Evolutionary conservation across 2,888 invertebrate genomes (phyloP), one percentile per base, ranked within the genome.

Genomic region (Drosophila lutescens): DNA sequence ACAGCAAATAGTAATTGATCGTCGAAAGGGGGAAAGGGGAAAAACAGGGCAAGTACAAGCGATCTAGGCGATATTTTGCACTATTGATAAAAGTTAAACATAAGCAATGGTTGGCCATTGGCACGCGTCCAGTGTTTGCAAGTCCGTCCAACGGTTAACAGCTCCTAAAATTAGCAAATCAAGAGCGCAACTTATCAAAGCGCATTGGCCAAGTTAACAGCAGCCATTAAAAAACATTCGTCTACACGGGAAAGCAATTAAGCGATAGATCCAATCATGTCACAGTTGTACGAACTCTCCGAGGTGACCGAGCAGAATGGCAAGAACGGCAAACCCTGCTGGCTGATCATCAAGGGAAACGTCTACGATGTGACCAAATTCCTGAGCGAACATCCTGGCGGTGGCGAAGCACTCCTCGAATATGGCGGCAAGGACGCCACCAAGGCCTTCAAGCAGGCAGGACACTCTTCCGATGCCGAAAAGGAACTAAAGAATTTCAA

Each of bases 331-430:
- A 85, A 92, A 0, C 93, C 93, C 0, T 89, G 93, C 0, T 96
- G 96, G 96, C 90, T 96, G 49, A 93, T 96, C 30, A 92, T 95
- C 78, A 94, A 94, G 81, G 94, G 95, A 84, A 88, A 83, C 26
- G 94, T 96, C 4, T 96, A 96, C 86, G 95, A 96, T 91, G 93
- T 95, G 75, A 95, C 95, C 2, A 92, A 93, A 9, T 96, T 95
- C 85, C 74, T 94, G 1, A 84, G 93, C 8, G 93, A 95, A 92
- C 96, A 96, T 91, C 96, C 96, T 0, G 96, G 95, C 0, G 96
- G 96, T 0, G 88, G 89, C 0, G 95, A 95, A 26, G 74, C 94
- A 13, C 92, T 96, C 40, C 79, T 91, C 17, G 96, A 95, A 78
- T 94, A 93, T 57, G 95, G 94, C 0, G 96, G 96, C 8, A 94